Evolutionary conservation across 2,113 vertebrate species (phyloP), one percentile per base, ranked within the genome.

Genomic region (Neodontobutis hainanensis): DNA sequence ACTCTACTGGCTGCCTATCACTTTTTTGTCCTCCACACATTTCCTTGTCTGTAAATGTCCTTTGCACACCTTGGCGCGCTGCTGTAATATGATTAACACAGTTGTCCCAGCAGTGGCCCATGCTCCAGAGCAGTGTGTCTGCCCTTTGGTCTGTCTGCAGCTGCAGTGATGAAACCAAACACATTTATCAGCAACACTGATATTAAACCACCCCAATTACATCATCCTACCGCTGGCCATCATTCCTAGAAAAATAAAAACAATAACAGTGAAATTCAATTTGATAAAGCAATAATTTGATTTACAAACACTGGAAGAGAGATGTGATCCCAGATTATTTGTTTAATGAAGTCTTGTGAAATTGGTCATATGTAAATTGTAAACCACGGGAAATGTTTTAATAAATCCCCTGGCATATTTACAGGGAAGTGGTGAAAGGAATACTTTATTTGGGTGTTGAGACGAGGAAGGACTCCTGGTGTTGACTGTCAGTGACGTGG

Each of bases 241-340:
- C 67, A 66, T 79, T 64, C 69, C 75, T 78, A 65, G 57, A 87
- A 85, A 87, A 88, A 87, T 84, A 78, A 79, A 83, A 88, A 89
- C 80, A 88, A 88, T 83, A 85, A 73, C 50, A 75, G 57, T 15
- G n/a, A 80, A 88, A 92, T 90, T 81, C 73, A 89, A 91, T 92
- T 92, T 91, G 79, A 90, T 90, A 84, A 86, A 87, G 81, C 75
- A 85, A 85, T 91, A 91, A 93, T 91, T 91, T 62, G 85, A 90
- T 91, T 85, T 88, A 75, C 78, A 89, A 89, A 91, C 85, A 92
- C 90, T 82, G 83, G 84, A 89, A 83, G 69, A 86, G 78, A 88
- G 86, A 91, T 87, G 76, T 77, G 84, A 86, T 90, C 80, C 80
- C 63, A 78, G 76, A 89, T 91, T 87, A 85, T 90, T 87, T 78